Conservation (phyloP, 2,113 vertebrate genomes). For the Tringa solitaria region DNA sequence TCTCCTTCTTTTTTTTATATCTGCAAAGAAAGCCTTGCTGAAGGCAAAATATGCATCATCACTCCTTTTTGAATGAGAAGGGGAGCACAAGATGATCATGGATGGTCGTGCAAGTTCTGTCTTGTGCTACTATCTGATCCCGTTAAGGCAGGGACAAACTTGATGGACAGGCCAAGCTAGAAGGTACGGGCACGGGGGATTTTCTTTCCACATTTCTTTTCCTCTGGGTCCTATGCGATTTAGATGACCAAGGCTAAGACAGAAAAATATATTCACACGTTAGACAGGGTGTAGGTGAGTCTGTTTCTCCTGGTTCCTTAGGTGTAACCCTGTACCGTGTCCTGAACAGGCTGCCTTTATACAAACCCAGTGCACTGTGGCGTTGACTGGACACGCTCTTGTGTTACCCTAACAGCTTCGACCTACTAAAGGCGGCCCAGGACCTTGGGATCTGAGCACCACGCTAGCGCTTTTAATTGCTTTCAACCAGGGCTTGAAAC, state of each 20-base stretch:
- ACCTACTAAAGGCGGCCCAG: neutral
- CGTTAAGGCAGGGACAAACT: neutral
- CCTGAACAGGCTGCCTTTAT: neutral
- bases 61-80: neutral
- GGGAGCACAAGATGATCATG: neutral
- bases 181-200: neutral
- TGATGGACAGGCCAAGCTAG: neutral
- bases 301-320: accelerated
- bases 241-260: neutral
- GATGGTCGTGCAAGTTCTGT: neutral
- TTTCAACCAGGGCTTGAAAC: neutral
- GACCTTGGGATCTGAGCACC: neutral
- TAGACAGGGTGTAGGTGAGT: accelerated
- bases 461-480: neutral
- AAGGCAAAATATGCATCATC: neutral
- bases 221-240: neutral
- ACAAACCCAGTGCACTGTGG: neutral
- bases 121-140: neutral
- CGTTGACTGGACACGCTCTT: accelerated
- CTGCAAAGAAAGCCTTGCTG: neutral
- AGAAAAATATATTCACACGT: neutral
- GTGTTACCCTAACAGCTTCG: neutral
- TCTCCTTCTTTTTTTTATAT: neutral
- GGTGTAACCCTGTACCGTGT: accelerated
- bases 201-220: neutral